Base-by-base conservation (phyloP, 2,113 vertebrate species). In the Tricholaema leucomelas region DNA sequence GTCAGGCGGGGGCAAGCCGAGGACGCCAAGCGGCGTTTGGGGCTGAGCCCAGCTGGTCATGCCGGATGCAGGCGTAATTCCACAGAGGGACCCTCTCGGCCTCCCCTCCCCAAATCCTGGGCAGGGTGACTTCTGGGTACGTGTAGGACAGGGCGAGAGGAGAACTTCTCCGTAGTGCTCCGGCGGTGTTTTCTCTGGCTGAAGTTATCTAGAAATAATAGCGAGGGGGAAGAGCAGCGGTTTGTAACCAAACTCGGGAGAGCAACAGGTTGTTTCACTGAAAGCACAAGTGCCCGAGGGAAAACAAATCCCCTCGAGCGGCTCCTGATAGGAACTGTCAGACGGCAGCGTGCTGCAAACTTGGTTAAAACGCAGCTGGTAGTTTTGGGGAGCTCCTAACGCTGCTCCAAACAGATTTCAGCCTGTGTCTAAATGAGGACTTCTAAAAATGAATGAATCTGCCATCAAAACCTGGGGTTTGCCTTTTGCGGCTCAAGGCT, bases 101-200 rank as follows among this genome's bases (percentile, higher is more conserved):
- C 71, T 88, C 81, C 87, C 66, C 78, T 91, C 67, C 93, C 82
- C 93, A 92, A 38, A 85, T 87, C 46, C 8, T 15, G 55, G 64
- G 42, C 71, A 63, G 75, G 33, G 17, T 76, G 81, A 36, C 52
- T 80, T 36, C 63, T 66, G 13, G 11, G 25, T 77, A 35, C 23
- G 16, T 60, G 67, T 18, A 71, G 52, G 75, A 87, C 70, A 60
- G 59, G 28, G 85, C 60, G 7, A 64, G 77, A 82, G 40, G 33
- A 88, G 87, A 92, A 40, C 56, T 8, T 80, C 67, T 85, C 84
- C 17, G 3, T 36, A 25, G 74, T 55, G 52, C 64, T 89, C 75
- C 3, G 4, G 78, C 50, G 23, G 54, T 94, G 86, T 96, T 95
- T 96, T 95, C 84, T 95, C 88, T 95, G 92, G 93, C 91, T 77